Percentiles rank a stretch among this genome's conserved stretches.
These are phyloP conservation scores for Aix galericulata DNA, from an alignment of 2,113 vertebrate genomes.

Conservation along the genomic window DNA sequence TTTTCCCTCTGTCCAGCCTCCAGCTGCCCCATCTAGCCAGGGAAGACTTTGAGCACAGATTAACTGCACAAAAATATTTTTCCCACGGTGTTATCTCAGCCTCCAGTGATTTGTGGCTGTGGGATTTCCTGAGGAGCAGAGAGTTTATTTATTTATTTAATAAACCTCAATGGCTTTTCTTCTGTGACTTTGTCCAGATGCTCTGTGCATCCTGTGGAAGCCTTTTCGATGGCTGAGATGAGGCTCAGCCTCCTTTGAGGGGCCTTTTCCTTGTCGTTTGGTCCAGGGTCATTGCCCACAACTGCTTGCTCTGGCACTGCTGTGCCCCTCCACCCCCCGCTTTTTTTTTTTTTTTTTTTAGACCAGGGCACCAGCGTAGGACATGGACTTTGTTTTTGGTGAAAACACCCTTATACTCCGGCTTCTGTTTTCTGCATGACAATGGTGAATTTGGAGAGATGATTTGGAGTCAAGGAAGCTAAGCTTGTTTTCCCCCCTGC, in stretches of 20 bases:
- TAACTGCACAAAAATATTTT: neutral
- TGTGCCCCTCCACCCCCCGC: neutral
- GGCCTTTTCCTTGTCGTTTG: neutral
- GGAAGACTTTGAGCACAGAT: neutral
- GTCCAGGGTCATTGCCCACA: neutral
- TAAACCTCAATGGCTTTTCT: neutral
- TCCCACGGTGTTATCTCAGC: neutral
- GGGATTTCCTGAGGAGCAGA: neutral
- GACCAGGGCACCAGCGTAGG: neutral
- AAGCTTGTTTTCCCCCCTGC: rapidly evolving
- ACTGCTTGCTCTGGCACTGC: neutral
- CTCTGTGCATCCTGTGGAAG: neutral
- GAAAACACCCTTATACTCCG: neutral
- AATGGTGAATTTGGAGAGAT: neutral
- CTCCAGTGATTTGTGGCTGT: neutral
- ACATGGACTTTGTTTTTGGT: too few relatives aligned
- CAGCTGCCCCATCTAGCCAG: rapidly evolving
- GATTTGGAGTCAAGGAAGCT: neutral
- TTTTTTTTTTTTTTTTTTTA: neutral
- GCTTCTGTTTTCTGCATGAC: rapidly evolving
- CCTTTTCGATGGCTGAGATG: neutral
- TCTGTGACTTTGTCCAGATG: neutral
- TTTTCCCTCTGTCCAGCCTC: neutral
- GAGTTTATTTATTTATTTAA: neutral
- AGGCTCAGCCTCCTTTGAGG: rapidly evolving